These are phyloP conservation scores for Cheilosia vulpina DNA, from an alignment of 2,888 invertebrate genomes.

Conservation along the genomic window DNA sequence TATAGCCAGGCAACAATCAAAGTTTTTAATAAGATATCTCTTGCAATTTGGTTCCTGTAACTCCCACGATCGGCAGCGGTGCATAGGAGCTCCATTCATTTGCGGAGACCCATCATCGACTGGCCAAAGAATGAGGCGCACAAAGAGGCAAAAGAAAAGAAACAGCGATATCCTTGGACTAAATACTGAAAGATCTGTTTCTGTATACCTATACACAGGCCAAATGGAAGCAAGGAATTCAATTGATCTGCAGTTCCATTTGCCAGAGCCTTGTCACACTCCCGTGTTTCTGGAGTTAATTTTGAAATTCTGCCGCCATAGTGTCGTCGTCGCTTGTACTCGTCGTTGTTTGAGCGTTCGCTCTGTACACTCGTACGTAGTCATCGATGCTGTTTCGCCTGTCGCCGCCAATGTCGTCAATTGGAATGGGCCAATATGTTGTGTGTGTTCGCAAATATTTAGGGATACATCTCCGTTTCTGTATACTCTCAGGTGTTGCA, in stretches of 20 bases:
- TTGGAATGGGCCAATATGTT: conserved; percentile 74
- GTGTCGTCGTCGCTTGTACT: conserved; percentile 71
- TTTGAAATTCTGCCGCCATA: conserved; percentile 75
- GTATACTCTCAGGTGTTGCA: conserved; percentile 65
- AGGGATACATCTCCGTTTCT: conserved; percentile 72
- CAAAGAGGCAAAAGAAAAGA: neutral
- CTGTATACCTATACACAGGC: conserved; percentile 26
- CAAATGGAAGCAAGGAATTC: conserved; percentile 70
- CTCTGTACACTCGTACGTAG: conserved; percentile 36
- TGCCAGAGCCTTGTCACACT: conserved; percentile 67
- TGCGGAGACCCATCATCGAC: conserved; percentile 36
- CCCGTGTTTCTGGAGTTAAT: conserved; percentile 69
- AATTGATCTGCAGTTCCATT: conserved; percentile 71
- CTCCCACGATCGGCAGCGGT: conserved; percentile 57
- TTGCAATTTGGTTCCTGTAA: conserved; percentile 65
- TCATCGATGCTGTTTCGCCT: conserved; percentile 58
- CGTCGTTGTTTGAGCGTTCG: conserved; percentile 44
- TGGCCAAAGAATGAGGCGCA: neutral
- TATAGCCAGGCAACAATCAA: conserved; percentile 27
- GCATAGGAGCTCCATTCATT: conserved; percentile 54
- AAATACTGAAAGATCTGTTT: conserved; percentile 58
- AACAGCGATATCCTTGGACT: conserved; percentile 62
- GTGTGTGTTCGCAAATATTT: conserved; percentile 70
- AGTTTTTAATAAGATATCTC: conserved; percentile 71
- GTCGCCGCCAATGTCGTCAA: conserved; percentile 66